These are phyloP conservation scores for Scytalopus superciliaris DNA, from an alignment of 2,113 vertebrate species.

Conservation along the genomic window DNA sequence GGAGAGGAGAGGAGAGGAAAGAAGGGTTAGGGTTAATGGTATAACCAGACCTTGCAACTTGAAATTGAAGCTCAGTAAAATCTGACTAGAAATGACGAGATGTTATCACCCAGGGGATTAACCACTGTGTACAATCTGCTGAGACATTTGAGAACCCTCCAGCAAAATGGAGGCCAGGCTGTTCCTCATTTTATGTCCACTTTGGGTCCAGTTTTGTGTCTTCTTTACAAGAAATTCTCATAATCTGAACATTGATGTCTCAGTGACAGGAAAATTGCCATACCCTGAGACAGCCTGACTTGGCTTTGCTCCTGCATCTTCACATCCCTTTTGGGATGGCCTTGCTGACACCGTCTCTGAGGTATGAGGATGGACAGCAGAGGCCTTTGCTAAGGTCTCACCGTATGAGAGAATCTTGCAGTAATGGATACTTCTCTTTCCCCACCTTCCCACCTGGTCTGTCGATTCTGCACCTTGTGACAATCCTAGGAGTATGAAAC, in stretches of 20 bases:
- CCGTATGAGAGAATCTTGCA: neutral
- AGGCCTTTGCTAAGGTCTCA: neutral
- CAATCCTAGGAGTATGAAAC: neutral
- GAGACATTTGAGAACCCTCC: neutral
- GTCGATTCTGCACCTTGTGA: neutral
- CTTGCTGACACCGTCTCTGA: neutral
- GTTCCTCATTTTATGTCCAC: neutral
- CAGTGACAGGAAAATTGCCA: neutral
- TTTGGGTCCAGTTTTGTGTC: neutral
- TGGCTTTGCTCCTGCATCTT: neutral
- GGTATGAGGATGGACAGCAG: neutral
- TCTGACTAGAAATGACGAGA: neutral
- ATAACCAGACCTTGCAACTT: neutral
- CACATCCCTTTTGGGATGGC: neutral
- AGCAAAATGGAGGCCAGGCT: neutral
- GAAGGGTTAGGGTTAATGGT: neutral
- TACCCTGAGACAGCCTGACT: neutral
- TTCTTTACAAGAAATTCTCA: neutral
- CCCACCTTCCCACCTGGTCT: neutral
- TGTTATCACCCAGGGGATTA: neutral
- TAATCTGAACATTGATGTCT: neutral
- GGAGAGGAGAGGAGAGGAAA: too few relatives aligned
- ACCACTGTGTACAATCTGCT: neutral
- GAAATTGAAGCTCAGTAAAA: conserved; percentile 4
- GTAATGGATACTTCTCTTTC: neutral